These are phyloP conservation scores for Anodontia alba DNA, from an alignment of 2,888 invertebrate species.

Conservation along the genomic window DNA sequence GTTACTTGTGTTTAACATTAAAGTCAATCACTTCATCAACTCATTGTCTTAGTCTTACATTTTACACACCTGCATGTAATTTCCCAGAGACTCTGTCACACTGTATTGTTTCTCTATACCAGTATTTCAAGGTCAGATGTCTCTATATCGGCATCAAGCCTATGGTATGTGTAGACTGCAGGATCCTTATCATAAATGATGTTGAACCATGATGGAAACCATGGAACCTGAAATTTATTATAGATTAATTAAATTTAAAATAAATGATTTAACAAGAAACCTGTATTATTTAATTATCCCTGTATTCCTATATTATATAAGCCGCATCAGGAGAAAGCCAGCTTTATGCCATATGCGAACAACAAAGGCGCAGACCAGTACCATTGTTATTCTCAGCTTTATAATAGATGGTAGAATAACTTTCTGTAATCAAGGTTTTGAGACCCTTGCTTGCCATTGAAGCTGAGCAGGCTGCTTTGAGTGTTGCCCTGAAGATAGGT, in stretches of 20 bases:
- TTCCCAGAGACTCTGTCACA: background rate
- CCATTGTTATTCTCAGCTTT: background rate
- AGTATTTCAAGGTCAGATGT: conserved; percentile 26
- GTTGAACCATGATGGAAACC: conserved; percentile 36
- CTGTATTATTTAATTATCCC: background rate
- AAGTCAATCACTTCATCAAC: background rate
- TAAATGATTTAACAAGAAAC: background rate
- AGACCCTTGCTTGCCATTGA: background rate
- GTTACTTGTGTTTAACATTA: background rate
- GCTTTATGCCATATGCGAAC: background rate
- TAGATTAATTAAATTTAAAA: background rate
- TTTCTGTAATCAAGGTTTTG: background rate
- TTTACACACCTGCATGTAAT: background rate
- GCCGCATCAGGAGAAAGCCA: background rate
- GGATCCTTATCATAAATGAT: conserved; percentile 34
- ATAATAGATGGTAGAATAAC: background rate
- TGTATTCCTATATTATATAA: background rate
- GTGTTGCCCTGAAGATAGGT: background rate
- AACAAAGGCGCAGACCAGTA: background rate
- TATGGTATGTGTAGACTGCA: conserved; percentile 28
- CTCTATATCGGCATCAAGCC: conserved; percentile 27
- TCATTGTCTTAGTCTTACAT: background rate
- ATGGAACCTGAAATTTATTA: conserved; percentile 28
- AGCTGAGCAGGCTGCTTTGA: background rate
- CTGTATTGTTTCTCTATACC: conserved; percentile 27